phyloP scores from a whole-genome alignment of 2,797 vertebrate species.

The Xyrichtys novacula region DNA sequence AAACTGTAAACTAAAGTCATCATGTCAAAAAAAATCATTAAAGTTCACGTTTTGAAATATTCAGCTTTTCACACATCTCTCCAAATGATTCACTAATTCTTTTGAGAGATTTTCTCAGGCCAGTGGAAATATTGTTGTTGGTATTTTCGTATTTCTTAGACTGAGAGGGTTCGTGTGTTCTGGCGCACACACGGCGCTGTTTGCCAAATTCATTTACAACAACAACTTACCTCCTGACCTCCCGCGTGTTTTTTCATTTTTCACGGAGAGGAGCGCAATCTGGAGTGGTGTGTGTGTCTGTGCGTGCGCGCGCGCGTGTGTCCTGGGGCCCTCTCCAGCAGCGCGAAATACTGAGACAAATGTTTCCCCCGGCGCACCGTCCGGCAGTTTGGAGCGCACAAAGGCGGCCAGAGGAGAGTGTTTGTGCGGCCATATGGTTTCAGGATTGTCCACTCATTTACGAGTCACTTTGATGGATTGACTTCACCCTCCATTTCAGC shows the following conservation, averaged over 20 bases:
- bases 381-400: constrained; percentile 65
- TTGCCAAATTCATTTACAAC: constrained; percentile 73
- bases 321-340: constrained; percentile 89
- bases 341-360: constrained; percentile 91
- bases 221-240: constrained; percentile 56
- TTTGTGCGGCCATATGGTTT: constrained; percentile 95
- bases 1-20: constrained; percentile 71
- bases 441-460: constrained; percentile 94
- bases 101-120: too few species aligned
- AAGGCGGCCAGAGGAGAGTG: constrained; percentile 83
- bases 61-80: constrained; percentile 4
- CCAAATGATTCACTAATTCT: background rate
- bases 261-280: constrained; percentile 92
- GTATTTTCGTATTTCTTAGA: background rate
- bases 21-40: constrained; percentile 53
- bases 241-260: constrained; percentile 77
- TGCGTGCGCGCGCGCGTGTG: constrained; percentile 19
- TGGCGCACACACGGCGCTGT: constrained; percentile 52
- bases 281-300: constrained; percentile 63
- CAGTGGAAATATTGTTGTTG: too few species aligned
- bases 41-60: constrained; percentile 57
- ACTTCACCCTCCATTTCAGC: constrained; percentile 88
- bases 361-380: constrained; percentile 68
- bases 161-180: constrained; percentile 19
- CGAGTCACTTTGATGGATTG: constrained; percentile 97